Evolutionary conservation across 2,113 vertebrate species (phyloP), one percentile per base, ranked within the genome.

Genomic region (Megatriorchis doriae): DNA sequence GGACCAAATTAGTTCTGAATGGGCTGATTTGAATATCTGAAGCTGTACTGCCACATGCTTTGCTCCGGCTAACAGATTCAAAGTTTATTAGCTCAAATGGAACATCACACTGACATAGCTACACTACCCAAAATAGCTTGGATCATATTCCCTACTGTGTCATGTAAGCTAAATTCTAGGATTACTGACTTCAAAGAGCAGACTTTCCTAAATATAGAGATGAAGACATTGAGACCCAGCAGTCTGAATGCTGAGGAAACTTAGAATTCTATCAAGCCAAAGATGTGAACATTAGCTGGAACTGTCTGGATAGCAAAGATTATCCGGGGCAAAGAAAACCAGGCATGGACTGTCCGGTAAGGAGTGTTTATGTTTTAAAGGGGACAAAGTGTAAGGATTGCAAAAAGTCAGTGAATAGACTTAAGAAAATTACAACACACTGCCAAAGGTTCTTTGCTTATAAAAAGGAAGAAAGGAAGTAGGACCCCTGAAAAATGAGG

Each of bases 131-230:
- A 83, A n/a, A 91, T 58, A 75, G 43, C 77, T 94, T 94, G 94
- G 53, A 91, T 94, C 55, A 0, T 80, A 81, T 83, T 94, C 45
- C 75, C 72, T 77, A 59, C 88, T 73, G 59, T 38, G 63, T 58
- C 5, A 3, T 48, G 31, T 77, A 94, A 89, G 25, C 42, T 91
- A 53, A 83, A 84, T 81, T 88, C 67, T 70, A 53, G 81, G 83
- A 91, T 91, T 93, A 84, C 59, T 61, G 42, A 86, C 90, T 95
- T 93, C 90, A 89, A 66, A 95, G 93, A 93, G 25, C 13, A 89
- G 58, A 66, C 47, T 67, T 77, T 19, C 7, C 22, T 79, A 92
- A 82, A 71, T 59, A 79, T 0, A 91, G 59, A 91, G 29, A 29
- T 77, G 63, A 84, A 91, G 48, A n/a, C 34, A 32, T 11, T 77